A percentile compares a stretch with the other conserved stretches of the same genome.
phyloP scores from a whole-genome alignment of 1,140 invertebrate genomes.

The Pseudomyrmex concolor region DNA sequence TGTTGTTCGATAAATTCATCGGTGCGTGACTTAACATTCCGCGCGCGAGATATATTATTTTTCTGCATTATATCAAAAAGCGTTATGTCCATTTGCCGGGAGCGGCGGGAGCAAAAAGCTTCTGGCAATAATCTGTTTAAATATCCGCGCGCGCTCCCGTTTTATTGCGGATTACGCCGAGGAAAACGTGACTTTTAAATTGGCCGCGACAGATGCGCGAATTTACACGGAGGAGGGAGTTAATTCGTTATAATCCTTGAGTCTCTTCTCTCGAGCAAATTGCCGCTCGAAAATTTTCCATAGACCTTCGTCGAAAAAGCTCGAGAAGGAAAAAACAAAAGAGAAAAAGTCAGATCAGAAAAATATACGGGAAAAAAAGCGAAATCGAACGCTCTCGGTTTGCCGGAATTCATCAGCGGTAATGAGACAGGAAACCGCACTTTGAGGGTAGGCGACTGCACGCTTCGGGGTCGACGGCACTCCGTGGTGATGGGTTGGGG shows the following conservation, averaged over 20 bases:
- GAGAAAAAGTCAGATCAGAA: not conserved
- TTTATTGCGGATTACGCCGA: conserved; percentile 45
- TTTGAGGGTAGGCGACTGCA: conserved; percentile 1
- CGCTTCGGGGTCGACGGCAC: not conserved
- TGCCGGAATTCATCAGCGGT: not conserved
- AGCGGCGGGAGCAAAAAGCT: conserved; percentile 59
- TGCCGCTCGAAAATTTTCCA: conserved; percentile 35
- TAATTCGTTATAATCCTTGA: conserved; percentile 48
- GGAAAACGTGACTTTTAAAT: conserved; percentile 50
- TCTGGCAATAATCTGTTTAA: conserved; percentile 53
- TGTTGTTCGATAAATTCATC: conserved; percentile 21
- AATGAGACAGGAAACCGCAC: conserved; percentile 36
- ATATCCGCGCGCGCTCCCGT: conserved; percentile 24
- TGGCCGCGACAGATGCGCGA: conserved; percentile 49
- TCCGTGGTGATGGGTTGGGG: not conserved
- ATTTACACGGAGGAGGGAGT: conserved; percentile 34
- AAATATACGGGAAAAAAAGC: not conserved
- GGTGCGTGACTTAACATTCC: conserved; percentile 33
- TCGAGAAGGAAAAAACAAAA: not conserved
- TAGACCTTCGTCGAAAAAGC: not conserved
- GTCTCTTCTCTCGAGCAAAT: conserved; percentile 23
- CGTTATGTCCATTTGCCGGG: conserved; percentile 40
- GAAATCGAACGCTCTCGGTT: not conserved
- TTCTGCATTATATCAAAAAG: conserved; percentile 27
- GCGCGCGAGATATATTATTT: conserved; percentile 31